Percentiles rank a stretch among this genome's conserved stretches.
Conservation (phyloP, 2,888 invertebrate species). For the Eupithecia subfuscata region DNA sequence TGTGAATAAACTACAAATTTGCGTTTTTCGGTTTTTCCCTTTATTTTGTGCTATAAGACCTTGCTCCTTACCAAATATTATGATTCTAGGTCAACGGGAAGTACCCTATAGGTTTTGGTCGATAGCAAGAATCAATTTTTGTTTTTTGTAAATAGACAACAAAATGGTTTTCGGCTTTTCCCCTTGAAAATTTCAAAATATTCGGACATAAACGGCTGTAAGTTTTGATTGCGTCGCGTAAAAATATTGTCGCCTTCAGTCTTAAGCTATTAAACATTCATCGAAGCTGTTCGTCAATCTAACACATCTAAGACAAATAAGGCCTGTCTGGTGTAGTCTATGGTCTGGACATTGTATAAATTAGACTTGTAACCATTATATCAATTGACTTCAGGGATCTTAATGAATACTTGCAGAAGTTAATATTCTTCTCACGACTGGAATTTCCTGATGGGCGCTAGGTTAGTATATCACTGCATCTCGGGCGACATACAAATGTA, state of each 20-base stretch:
- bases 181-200: too few relatives aligned
- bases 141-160: too few relatives aligned
- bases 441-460: slow-evolving; percentile 60
- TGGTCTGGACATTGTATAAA: slow-evolving; percentile 22
- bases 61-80: too few relatives aligned
- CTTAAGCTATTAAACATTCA: slow-evolving; percentile 5
- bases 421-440: slow-evolving; percentile 59
- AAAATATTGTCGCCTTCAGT: neutral
- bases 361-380: slow-evolving; percentile 29
- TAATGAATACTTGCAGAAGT: slow-evolving; percentile 45
- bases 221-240: too few relatives aligned
- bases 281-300: slow-evolving; percentile 12
- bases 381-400: slow-evolving; percentile 44
- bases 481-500: slow-evolving; percentile 54
- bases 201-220: too few relatives aligned
- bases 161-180: too few relatives aligned
- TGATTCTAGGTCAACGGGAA: too few relatives aligned
- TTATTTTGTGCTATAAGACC: too few relatives aligned
- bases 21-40: too few relatives aligned
- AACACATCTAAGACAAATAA: slow-evolving; percentile 24
- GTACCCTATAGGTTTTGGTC: too few relatives aligned
- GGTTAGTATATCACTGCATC: slow-evolving; percentile 50
- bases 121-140: too few relatives aligned
- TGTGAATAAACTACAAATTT: too few relatives aligned
- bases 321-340: slow-evolving; percentile 15